phyloP scores from a whole-genome alignment of 2,797 vertebrate species.

The Darevskia nairensis region DNA sequence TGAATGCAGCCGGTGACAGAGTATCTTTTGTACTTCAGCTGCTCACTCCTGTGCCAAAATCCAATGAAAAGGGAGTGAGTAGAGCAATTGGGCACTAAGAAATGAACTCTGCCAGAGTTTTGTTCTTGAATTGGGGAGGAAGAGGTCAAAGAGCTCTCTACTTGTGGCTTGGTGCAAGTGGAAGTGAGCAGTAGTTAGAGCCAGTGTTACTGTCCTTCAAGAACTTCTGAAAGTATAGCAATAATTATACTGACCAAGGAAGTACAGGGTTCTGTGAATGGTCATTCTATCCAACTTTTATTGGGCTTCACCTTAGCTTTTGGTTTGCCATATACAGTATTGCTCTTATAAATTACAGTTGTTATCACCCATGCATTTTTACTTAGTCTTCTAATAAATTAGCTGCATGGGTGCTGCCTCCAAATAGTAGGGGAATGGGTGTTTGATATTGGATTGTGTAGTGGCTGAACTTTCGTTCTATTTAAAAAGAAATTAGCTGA shows the following conservation, averaged over 20 bases:
- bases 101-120: not conserved
- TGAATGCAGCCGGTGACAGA: not conserved
- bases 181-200: not conserved
- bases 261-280: not conserved
- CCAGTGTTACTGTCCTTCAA: not conserved
- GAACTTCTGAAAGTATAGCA: not conserved
- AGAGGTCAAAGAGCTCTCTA: not conserved
- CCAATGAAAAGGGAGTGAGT: not conserved
- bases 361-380: not conserved
- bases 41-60: not conserved
- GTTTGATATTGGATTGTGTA: not conserved
- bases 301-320: too few species aligned
- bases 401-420: not conserved
- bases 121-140: not conserved
- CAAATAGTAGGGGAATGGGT: not conserved
- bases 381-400: not conserved
- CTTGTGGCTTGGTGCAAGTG: not conserved
- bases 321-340: not conserved
- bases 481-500: not conserved
- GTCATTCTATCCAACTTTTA: not conserved
- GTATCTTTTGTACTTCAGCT: not conserved
- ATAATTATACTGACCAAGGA: not conserved
- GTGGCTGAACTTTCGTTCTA: not conserved
- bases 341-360: not conserved
- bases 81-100: not conserved